Evolutionary conservation across 2,113 vertebrate species (phyloP), one percentile per base, ranked within the genome.

Genomic region (Telmatochromis sp.): DNA sequence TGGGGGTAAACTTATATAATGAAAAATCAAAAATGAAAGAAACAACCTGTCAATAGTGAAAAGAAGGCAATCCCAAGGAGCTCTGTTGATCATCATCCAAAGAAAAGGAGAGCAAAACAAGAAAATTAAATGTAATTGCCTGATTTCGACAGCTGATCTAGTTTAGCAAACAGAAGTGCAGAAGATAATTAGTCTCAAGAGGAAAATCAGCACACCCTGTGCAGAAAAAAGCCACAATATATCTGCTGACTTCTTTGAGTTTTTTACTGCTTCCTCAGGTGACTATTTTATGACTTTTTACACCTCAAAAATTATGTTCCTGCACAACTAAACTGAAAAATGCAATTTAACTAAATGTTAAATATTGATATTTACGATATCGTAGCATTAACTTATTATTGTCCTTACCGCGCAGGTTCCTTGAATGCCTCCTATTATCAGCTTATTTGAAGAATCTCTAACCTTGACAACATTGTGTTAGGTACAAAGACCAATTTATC

Each of bases 131-230:
- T 73, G 54, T 51, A 49, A 57, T 26, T 73, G 79, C 42, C 42
- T 49, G 70, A 75, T 75, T 75, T 75, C 33, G 75, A 90, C 63
- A 88, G 81, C 81, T 84, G 86, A 83, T 91, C 45, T 85, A 54
- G 81, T 89, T 93, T 89, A 89, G 86, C 87, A 88, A 79, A 89
- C 84, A 92, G 90, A 91, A 82, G 88, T 84, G 60, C 88, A 89
- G 73, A 2, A 5, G 89, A 79, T 95, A 95, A 95, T 95, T 94
- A 92, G 90, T 92, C 94, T 92, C 94, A 15, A 14, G 88, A 88
- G 91, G 89, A 21, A 80, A 90, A 94, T 94, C 85, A 89, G 82
- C 51, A 63, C 35, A 37, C 17, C 79, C 40, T 73, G 54, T 83
- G 17, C 13, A 45, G 47, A 58, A n/a, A 26, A 85, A 82, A 78